phyloP scores from a whole-genome alignment of 2,113 vertebrate genomes.

The Mola mola region DNA sequence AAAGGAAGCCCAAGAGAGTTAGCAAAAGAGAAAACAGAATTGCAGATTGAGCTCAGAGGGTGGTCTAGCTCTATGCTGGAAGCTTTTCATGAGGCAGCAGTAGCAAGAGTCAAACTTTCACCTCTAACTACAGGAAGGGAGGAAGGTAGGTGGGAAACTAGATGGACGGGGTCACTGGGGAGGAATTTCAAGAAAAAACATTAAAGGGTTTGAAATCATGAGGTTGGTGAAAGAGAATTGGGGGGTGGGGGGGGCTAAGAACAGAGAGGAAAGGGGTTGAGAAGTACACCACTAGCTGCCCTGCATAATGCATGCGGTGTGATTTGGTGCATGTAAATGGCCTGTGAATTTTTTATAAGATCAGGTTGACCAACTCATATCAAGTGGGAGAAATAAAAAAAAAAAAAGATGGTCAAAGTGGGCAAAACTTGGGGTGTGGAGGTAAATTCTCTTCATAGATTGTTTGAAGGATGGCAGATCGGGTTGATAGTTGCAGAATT shows the following conservation, averaged over 20 bases:
- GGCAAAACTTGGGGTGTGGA: constrained; percentile 34
- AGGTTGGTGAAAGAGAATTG: constrained; percentile 4
- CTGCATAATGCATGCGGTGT: constrained; percentile 73
- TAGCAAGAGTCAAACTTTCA: constrained; percentile 44
- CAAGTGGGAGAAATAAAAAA: constrained; percentile 41
- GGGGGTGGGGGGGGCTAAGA: constrained; percentile 44
- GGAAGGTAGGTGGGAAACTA: background rate
- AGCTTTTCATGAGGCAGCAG: constrained; percentile 43
- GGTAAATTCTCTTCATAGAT: constrained; percentile 13
- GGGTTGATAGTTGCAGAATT: constrained; percentile 8
- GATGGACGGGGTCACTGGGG: constrained; percentile 7
- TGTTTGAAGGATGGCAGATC: constrained; percentile 25
- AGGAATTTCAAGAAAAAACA: constrained; percentile 8
- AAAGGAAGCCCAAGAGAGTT: constrained; percentile 13
- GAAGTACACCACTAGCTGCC: constrained; percentile 29
- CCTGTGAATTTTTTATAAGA: constrained; percentile 72
- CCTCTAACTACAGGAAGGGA: constrained; percentile 26
- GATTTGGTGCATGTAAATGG: constrained; percentile 76
- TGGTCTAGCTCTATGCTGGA: constrained; percentile 21
- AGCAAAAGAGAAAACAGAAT: constrained; percentile 37
- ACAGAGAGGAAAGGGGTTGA: constrained; percentile 19
- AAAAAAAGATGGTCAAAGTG: constrained; percentile 50
- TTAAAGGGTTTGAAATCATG: background rate
- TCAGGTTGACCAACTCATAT: constrained; percentile 66
- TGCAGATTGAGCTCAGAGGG: constrained; percentile 51